Conservation (phyloP, 2,888 invertebrate species). For the Zhengitettix transpicula region DNA sequence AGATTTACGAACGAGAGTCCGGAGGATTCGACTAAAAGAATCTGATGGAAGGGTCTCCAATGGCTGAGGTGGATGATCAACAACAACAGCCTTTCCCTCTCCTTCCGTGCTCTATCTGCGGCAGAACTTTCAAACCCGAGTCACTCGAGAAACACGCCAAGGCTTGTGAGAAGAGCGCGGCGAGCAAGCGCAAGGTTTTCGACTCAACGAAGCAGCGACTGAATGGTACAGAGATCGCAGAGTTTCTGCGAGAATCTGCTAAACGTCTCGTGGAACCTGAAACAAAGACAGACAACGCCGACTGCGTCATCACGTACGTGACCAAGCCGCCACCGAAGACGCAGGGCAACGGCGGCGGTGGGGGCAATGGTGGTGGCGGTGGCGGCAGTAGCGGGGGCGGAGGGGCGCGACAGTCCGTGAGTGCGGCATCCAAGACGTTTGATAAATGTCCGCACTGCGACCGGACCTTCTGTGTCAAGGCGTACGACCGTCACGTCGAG, state of each 20-base stretch:
- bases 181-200: slow-evolving; percentile 74
- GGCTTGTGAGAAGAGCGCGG: slow-evolving; percentile 63
- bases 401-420: neutral
- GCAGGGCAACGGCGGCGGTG: too few species aligned
- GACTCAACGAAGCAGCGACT: slow-evolving; percentile 84
- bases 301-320: neutral
- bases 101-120: slow-evolving; percentile 62
- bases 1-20: too few species aligned
- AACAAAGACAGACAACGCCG: neutral
- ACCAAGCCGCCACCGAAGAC: neutral
- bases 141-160: slow-evolving; percentile 66
- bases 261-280: neutral
- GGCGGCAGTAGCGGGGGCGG: neutral
- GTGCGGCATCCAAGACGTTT: slow-evolving; percentile 28
- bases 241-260: slow-evolving; percentile 24
- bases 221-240: slow-evolving; percentile 47
- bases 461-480: slow-evolving; percentile 71
- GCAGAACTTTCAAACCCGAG: slow-evolving; percentile 62
- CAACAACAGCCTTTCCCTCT: neutral
- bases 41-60: too few species aligned
- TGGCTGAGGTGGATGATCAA: too few species aligned
- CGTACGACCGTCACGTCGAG: slow-evolving; percentile 87
- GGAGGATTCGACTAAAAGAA: too few species aligned
- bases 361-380: too few species aligned
- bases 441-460: slow-evolving; percentile 75